Evolutionary conservation across 2,888 invertebrate species (phyloP), one percentile per base, ranked within the genome.

Genomic region (Andrena haemorrhoa): DNA sequence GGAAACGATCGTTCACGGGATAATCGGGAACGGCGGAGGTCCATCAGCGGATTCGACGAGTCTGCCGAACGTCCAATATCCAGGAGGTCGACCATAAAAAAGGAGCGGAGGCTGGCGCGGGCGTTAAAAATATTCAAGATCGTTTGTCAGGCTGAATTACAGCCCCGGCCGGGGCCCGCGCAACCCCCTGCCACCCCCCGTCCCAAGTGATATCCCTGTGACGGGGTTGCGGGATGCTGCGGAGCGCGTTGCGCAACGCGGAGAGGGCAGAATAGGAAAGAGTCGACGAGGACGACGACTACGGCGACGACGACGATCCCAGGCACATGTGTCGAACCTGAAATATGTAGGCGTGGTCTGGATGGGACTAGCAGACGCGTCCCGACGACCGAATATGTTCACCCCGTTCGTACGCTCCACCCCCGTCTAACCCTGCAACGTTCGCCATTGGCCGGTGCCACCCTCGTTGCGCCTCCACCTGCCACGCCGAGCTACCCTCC

Each of bases 311-410:
- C 87, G 83, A 86, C 84, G 85, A 88, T 88, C 85, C 88, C 68
- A 31, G 88, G 91, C 93, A 93, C 93, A 94, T 94, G 94, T 94
- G 94, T 93, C 93, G 93, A 94, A 93, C 91, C 93, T 91, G 92
- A 94, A 94, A 94, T 94, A 93, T 94, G 93, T 93, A 94, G 94
- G 94, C 94, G 94, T 93, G 94, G 94, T 92, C 90, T 91, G 86
- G 86, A 87, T 76, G 88, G 88, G 86, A 89, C 89, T 91, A 93
- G 89, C 94, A 93, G 94, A 94, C 93, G 93, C 93, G 86, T 90
- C 89, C 89, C 93, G 91, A 92, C 93, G 91, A 91, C 88, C 88
- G 93, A 94, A 94, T 94, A 94, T 94, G 94, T 93, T 94, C 92
- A 90, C 90, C 92, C 91, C 92, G 83, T 88, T 86, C 76, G 83